phyloP scores from a whole-genome alignment of 2,797 vertebrate species.

The Cottoperca gobio region DNA sequence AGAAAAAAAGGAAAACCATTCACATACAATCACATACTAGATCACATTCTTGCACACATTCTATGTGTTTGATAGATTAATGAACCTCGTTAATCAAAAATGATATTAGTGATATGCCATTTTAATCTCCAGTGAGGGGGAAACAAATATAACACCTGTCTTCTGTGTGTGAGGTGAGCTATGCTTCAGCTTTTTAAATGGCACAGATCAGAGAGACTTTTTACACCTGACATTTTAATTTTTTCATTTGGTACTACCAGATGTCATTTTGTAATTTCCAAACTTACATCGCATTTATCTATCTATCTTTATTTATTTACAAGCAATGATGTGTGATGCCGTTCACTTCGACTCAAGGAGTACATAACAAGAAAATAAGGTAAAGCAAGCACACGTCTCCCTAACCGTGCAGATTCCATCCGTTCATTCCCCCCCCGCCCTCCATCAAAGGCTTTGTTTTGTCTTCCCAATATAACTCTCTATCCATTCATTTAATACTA shows the following conservation, averaged over 20 bases:
- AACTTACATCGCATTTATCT: slow-evolving; percentile 27
- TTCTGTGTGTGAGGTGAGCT: slow-evolving; percentile 5
- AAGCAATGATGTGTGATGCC: slow-evolving; percentile 7
- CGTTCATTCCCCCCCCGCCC: slow-evolving; percentile 27
- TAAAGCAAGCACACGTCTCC: slow-evolving; percentile 41
- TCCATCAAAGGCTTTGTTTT: slow-evolving; percentile 34
- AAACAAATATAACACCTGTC: slow-evolving; percentile 4
- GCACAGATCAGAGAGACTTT: background rate
- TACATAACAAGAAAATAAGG: slow-evolving; percentile 15
- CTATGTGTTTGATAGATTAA: slow-evolving; percentile 7
- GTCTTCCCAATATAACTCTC: slow-evolving; percentile 31
- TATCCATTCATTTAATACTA: slow-evolving; percentile 42
- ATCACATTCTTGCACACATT: background rate
- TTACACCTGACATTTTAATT: background rate
- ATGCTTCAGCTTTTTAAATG: background rate
- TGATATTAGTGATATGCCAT: slow-evolving; percentile 26
- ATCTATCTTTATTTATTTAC: too few relatives aligned
- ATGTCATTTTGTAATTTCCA: slow-evolving; percentile 10
- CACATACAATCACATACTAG: background rate
- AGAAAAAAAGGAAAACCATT: background rate
- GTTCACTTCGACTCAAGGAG: slow-evolving; percentile 12
- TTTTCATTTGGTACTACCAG: background rate
- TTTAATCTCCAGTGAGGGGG: background rate
- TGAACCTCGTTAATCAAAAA: slow-evolving; percentile 15
- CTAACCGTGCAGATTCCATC: slow-evolving; percentile 14